Evolutionary conservation across 2,888 invertebrate species (phyloP), one percentile per base, ranked within the genome.

Genomic region (Linnaemya tessellans): DNA sequence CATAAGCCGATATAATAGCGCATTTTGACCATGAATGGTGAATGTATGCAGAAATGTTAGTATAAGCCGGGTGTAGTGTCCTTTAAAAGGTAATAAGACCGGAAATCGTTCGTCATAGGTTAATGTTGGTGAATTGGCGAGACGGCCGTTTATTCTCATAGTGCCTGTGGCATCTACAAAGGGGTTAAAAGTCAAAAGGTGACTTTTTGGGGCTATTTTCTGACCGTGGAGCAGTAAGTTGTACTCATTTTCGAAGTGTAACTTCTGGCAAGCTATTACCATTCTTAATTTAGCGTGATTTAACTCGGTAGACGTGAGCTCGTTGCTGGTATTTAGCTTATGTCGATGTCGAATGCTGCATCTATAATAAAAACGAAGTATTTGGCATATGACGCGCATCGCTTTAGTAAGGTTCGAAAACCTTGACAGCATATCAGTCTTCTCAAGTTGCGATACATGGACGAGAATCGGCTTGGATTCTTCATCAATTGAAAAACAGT

Each of bases 21-120:
- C 25, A 18, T 20, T 60, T 60, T 46, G 43, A 58, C 56, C 58
- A 46, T 71, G 71, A 5, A 71, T 3, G 1, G 18, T n/a, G 11
- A 8, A 73, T 20, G 25, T 43, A 18, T 49, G n/a, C n/a, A n/a
- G n/a, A n/a, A n/a, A n/a, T n/a, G n/a, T n/a, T n/a, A n/a, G n/a
- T n/a, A n/a, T n/a, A 1, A 67, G 13, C 10, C 35, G 9, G 3
- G 67, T 67, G 7, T 25, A 67, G 1, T 11, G 13, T 4, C 20
- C 46, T 4, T 46, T 20, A 5, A 51, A 68, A 15, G 54, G 38
- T 22, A 54, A 25, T 41, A 1, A 38, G 22, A 1, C 4, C 25
- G 1, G 41, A 8, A 13, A 35, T 11, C 4, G n/a, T 10, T 20
- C 10, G 38, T 5, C 41, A 3, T 46, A 15, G 4, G 15, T 18